Evolutionary conservation across 2,888 invertebrate genomes (phyloP).

Genomic region (Argyresthia albistria): DNA sequence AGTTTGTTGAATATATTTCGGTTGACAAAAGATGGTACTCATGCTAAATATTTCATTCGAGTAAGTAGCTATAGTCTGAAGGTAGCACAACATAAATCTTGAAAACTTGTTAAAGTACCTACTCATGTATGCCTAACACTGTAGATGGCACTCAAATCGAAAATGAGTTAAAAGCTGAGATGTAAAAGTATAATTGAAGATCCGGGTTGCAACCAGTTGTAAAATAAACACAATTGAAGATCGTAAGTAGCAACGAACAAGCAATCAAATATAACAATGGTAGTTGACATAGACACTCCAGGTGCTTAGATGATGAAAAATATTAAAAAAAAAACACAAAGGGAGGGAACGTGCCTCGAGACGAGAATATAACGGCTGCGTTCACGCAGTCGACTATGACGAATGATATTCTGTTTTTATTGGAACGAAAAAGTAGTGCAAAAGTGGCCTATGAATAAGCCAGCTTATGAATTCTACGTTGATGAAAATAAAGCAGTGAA

Average conservation of each 20-base stretch:
- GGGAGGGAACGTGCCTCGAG: conserved; percentile 42
- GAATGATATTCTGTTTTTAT: not conserved
- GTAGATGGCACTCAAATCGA: no score
- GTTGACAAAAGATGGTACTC: no score
- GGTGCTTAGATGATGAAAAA: conserved; percentile 26
- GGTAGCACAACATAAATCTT: no score
- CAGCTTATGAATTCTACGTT: no score
- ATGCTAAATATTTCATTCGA: no score
- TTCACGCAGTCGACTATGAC: conserved; percentile 21
- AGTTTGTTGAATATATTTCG: no score
- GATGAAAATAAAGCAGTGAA: no score
- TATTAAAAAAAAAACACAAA: conserved; percentile 28
- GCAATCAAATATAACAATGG: conserved; percentile 46
- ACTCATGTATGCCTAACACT: no score
- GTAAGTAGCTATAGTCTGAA: no score
- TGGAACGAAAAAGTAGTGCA: not conserved
- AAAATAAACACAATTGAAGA: conserved; percentile 30
- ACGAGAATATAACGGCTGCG: conserved; percentile 19
- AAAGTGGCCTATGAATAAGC: not conserved
- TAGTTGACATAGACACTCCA: conserved; percentile 32
- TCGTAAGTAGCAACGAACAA: conserved; percentile 17
- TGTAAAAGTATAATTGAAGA: not conserved
- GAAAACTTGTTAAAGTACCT: no score
- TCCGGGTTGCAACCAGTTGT: not conserved
- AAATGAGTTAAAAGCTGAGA: no score